phyloP scores from a whole-genome alignment of 2,113 vertebrate genomes.

The Ictalurus furcatus region DNA sequence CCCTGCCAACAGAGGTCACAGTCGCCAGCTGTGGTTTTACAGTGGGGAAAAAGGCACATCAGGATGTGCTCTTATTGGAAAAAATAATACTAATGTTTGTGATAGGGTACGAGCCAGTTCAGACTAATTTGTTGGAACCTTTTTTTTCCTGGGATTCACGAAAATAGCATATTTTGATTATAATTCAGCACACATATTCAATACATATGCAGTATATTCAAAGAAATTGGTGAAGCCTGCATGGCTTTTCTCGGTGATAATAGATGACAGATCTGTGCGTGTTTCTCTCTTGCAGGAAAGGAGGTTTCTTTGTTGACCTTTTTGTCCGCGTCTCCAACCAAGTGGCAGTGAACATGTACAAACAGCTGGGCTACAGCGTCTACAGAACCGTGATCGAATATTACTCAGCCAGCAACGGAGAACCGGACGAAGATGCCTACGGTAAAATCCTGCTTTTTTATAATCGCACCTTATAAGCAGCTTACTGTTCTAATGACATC shows the following conservation, averaged over 20 bases:
- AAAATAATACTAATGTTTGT: not conserved
- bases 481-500: not conserved
- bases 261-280: not conserved
- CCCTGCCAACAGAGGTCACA: not conserved
- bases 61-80: not conserved
- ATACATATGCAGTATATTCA: not conserved
- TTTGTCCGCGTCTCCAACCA: constrained; percentile 97
- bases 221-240: not conserved
- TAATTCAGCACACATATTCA: not conserved
- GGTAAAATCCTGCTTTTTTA: constrained; percentile 66
- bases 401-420: constrained; percentile 94
- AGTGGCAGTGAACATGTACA: constrained; percentile 97
- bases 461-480: not conserved
- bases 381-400: constrained; percentile 94
- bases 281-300: constrained; percentile 77
- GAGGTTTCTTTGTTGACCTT: constrained; percentile 94
- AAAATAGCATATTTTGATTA: not conserved
- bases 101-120: not conserved
- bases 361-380: constrained; percentile 93
- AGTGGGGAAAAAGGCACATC: not conserved
- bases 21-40: not conserved
- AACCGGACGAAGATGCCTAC: constrained; percentile 93
- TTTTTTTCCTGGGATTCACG: not conserved
- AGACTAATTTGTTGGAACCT: not conserved
- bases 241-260: not conserved